Evolutionary conservation across 2,113 vertebrate genomes (phyloP).

Genomic region (Elaphurus davidianus): DNA sequence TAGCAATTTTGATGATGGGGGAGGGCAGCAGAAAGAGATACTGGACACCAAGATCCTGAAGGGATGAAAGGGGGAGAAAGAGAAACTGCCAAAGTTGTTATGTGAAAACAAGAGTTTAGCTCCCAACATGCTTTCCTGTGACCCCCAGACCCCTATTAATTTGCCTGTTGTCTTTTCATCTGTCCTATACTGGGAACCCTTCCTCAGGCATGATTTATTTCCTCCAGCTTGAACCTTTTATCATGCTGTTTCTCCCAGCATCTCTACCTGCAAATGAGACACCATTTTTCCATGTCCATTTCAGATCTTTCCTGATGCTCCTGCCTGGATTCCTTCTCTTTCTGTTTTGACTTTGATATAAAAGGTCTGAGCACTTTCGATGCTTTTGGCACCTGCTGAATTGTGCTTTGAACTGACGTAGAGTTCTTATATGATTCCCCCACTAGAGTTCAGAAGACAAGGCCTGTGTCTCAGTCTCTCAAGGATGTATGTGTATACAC

Average conservation of each 20-base stretch:
- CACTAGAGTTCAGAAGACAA: not conserved
- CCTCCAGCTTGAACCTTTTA: not conserved
- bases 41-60: not conserved
- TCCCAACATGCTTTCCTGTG: not conserved
- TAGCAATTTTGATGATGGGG: not conserved
- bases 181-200: not conserved
- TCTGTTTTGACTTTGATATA: not conserved
- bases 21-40: not conserved
- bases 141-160: rapidly evolving
- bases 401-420: not conserved
- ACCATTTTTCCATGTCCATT: not conserved
- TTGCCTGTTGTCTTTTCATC: not conserved
- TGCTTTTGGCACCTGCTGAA: not conserved
- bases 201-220: not conserved
- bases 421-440: not conserved
- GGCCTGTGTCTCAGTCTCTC: not conserved
- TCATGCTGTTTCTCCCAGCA: not conserved
- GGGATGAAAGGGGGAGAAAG: not conserved
- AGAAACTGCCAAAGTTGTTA: not conserved
- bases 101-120: not conserved
- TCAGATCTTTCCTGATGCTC: not conserved
- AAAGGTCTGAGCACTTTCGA: not conserved
- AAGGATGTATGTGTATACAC: not conserved
- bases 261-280: not conserved
- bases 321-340: not conserved